phyloP scores from a whole-genome alignment of 2,113 vertebrate genomes.

The Hippocampus guttulatus region DNA sequence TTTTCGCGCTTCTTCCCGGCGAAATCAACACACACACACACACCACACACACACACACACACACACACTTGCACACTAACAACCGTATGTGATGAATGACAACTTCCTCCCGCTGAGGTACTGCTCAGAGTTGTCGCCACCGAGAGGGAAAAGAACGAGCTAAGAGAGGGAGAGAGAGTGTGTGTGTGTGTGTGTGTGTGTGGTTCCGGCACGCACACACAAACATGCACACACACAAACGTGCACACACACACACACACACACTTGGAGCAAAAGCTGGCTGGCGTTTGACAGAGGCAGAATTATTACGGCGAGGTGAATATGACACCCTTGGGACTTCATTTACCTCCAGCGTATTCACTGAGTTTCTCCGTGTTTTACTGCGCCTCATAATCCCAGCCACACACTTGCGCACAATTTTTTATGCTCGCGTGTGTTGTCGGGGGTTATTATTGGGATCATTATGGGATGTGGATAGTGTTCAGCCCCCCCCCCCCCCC shows the following conservation, averaged over 20 bases:
- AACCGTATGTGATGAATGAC: conserved; percentile 62
- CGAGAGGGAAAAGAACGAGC: conserved; percentile 25
- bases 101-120: conserved; percentile 58
- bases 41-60: background rate
- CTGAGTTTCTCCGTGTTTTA: conserved; percentile 74
- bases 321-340: conserved; percentile 75
- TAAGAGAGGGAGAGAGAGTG: conserved; percentile 6
- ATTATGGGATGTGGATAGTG: conserved; percentile 68
- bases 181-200: conserved; percentile 36
- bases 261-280: conserved; percentile 54
- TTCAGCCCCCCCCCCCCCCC: conserved; percentile 36
- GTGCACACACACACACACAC: conserved; percentile 24
- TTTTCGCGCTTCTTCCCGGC: conserved; percentile 61
- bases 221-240: conserved; percentile 24
- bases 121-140: conserved; percentile 57
- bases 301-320: conserved; percentile 71
- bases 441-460: conserved; percentile 72
- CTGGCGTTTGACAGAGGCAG: conserved; percentile 71
- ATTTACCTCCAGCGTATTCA: conserved; percentile 78
- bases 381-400: conserved; percentile 72
- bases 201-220: conserved; percentile 33
- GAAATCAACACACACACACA: conserved; percentile 33
- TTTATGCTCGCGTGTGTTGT: conserved; percentile 65
- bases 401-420: conserved; percentile 63
- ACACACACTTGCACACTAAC: background rate